Evolutionary conservation across 2,888 invertebrate genomes (phyloP).

Genomic region (Drosophila setosimentum): DNA sequence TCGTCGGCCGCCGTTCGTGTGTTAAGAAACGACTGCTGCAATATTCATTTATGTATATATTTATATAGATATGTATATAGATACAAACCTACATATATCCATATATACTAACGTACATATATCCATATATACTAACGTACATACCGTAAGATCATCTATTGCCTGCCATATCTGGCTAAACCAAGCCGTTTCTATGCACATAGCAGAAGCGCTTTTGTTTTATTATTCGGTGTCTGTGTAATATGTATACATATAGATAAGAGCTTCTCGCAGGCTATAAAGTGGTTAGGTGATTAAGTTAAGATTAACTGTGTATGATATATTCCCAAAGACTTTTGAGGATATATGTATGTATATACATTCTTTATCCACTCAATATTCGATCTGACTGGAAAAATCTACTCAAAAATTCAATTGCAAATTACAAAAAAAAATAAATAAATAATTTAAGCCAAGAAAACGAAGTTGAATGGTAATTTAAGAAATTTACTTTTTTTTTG

Average conservation of each 20-base stretch:
- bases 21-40: slow-evolving; percentile 6
- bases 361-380: neutral
- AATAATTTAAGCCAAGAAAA: neutral
- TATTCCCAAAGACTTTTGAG: neutral
- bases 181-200: slow-evolving; percentile 10
- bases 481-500: neutral
- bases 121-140: too few relatives aligned
- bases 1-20: slow-evolving; percentile 40
- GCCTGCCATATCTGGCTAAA: slow-evolving; percentile 11
- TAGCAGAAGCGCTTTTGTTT: slow-evolving; percentile 12
- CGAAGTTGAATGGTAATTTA: neutral
- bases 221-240: slow-evolving; percentile 21
- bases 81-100: slow-evolving; percentile 2
- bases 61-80: neutral
- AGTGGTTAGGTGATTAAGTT: slow-evolving; percentile 17
- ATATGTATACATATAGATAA: slow-evolving; percentile 29
- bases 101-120: slow-evolving; percentile 3
- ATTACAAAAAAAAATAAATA: neutral
- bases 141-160: slow-evolving; percentile 4
- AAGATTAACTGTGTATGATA: slow-evolving; percentile 7
- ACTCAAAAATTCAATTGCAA: neutral
- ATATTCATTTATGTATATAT: slow-evolving; percentile 17
- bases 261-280: neutral
- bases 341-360: neutral
- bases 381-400: neutral